Conservation (phyloP, 2,888 invertebrate species). For the Stramonita haemastoma region DNA sequence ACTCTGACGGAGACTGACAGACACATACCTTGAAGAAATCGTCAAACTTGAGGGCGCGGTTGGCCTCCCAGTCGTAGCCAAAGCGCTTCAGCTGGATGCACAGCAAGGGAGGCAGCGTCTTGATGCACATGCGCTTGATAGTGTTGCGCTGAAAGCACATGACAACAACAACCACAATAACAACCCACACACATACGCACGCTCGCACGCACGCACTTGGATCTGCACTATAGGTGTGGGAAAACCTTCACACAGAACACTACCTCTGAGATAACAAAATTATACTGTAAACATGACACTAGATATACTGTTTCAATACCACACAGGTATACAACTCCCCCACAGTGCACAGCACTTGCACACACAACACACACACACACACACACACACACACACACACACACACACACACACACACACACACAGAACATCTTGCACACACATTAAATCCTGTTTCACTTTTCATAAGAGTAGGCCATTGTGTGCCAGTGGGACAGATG, state of each 20-base stretch:
- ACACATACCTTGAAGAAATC: constrained; percentile 78
- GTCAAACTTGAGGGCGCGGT: constrained; percentile 80
- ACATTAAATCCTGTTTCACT: too few species aligned
- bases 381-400: background rate
- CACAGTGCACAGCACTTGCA: background rate
- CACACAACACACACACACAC: background rate
- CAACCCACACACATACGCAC: background rate
- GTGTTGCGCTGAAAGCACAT: constrained; percentile 78
- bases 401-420: background rate
- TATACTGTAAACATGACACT: background rate
- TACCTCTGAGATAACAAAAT: too few species aligned
- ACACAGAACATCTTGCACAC: background rate
- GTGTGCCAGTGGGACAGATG: too few species aligned
- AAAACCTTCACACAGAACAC: too few species aligned
- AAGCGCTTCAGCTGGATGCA: constrained; percentile 80
- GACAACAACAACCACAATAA: constrained; percentile 26
- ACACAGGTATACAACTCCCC: background rate
- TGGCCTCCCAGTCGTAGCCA: constrained; percentile 80
- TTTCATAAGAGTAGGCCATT: too few species aligned
- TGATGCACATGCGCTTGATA: constrained; percentile 79
- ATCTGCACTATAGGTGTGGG: too few species aligned
- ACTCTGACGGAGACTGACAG: background rate
- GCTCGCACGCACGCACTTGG: too few species aligned
- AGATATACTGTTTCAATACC: background rate
- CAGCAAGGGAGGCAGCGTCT: constrained; percentile 79